Evolutionary conservation across 2,888 invertebrate species (phyloP).

Genomic region (Iphiclides podalirius): DNA sequence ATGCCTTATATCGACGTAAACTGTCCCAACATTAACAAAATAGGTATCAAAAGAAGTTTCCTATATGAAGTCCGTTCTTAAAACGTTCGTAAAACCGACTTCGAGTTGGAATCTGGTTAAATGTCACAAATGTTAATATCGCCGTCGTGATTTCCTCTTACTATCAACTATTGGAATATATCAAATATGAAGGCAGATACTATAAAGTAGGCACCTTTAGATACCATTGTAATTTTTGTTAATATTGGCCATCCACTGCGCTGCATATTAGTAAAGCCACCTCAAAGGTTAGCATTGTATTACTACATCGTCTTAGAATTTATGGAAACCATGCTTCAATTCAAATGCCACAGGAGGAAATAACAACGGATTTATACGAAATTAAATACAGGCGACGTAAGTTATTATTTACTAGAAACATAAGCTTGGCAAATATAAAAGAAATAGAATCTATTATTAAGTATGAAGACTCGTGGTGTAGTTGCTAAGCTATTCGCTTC

Average conservation of each 20-base stretch:
- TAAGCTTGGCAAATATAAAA: not conserved
- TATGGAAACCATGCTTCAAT: conserved; percentile 34
- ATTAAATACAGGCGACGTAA: not conserved
- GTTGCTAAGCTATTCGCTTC: too few relatives aligned
- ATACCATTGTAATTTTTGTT: conserved; percentile 13
- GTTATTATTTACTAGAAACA: not conserved
- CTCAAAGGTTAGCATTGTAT: conserved; percentile 27
- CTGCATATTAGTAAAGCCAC: conserved; percentile 10
- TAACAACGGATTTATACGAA: conserved; percentile 6
- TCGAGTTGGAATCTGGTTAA: too few relatives aligned
- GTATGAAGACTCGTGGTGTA: too few relatives aligned
- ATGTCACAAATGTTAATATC: conserved; percentile 5
- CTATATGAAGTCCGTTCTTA: too few relatives aligned
- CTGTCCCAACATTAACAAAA: too few relatives aligned
- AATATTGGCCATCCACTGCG: conserved; percentile 20
- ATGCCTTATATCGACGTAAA: too few relatives aligned
- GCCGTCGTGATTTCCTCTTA: conserved; percentile 9
- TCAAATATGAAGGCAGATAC: conserved; percentile 8
- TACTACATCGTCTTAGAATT: conserved; percentile 47
- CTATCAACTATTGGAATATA: conserved; percentile 6
- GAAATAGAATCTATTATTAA: too few relatives aligned
- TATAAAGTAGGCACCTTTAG: conserved; percentile 7
- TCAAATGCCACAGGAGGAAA: conserved; percentile 37
- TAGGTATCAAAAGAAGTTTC: too few relatives aligned
- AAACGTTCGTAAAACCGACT: too few relatives aligned